Percentiles rank a stretch among this genome's conserved stretches.
Evolutionary conservation across 2,888 invertebrate genomes (phyloP).

Genomic region (Netelia inedita): DNA sequence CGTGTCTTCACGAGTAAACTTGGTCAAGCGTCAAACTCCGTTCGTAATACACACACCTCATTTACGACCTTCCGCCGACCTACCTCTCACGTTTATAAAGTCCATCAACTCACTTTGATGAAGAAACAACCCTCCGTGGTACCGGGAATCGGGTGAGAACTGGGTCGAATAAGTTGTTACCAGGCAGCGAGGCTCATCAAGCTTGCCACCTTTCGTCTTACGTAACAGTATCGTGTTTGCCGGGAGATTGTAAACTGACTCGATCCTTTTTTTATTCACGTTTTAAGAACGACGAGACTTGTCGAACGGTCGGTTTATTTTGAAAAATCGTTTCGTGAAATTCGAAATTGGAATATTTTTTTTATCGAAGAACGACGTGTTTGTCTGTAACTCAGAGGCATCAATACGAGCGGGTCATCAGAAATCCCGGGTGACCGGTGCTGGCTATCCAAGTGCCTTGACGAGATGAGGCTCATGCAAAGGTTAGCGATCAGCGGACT

Average conservation of each 20-base stretch:
- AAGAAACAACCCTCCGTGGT: conserved; percentile 14
- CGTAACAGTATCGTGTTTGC: neutral
- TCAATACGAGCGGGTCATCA: conserved; percentile 77
- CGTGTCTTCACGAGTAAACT: conserved; percentile 33
- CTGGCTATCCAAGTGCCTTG: conserved; percentile 74
- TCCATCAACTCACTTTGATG: neutral
- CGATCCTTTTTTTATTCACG: too few relatives aligned
- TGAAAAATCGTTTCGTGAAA: too few relatives aligned
- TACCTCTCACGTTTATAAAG: neutral
- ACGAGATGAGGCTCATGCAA: conserved; percentile 83
- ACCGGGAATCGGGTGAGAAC: conserved; percentile 7
- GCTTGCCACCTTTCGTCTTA: neutral
- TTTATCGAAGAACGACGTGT: neutral
- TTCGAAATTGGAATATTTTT: too few relatives aligned
- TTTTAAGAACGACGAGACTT: too few relatives aligned
- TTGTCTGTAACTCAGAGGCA: conserved; percentile 68
- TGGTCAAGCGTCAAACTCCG: conserved; percentile 51
- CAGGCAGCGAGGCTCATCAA: conserved; percentile 13
- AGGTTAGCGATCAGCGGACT: conserved; percentile 83
- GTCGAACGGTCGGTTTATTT: too few relatives aligned
- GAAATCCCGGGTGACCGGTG: conserved; percentile 76
- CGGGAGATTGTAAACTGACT: too few relatives aligned
- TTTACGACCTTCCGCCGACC: conserved; percentile 16
- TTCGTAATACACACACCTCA: conserved; percentile 11
- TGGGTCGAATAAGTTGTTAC: conserved; percentile 29